Base-by-base conservation (phyloP, 2,797 vertebrate species). In the Clamator glandarius region DNA sequence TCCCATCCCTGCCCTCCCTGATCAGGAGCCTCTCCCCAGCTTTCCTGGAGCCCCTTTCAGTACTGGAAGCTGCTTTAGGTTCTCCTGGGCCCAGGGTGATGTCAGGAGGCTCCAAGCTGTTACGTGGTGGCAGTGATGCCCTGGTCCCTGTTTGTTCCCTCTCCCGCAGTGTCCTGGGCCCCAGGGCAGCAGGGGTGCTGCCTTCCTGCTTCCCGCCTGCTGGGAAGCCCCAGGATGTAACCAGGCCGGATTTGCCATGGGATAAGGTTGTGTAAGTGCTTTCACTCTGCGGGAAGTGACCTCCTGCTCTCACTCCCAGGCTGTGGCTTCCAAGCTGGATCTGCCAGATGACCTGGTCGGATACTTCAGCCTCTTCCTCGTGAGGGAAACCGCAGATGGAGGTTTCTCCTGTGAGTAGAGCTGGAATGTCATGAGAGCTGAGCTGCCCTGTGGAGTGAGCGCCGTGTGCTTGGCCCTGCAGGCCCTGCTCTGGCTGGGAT, bases 361-460 rank as follows among this genome's bases (percentile, higher is more conserved):
- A 62, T 99, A 99, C 95, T 99, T 99, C 97, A 99, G 99, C 92
- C 99, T 99, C 61, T 99, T 99, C 93, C 98, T 99, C 41, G 98
- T 99, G 86, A 98, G 98, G 67, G 98, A 99, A 93, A 98, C 98
- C 48, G 98, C 97, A 86, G 99, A 99, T 3, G 99, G 98, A 87
- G 98, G 98, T 72, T 98, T 99, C 96, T 99, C 99, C 33, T 99
- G 99, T 99, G 96, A 99, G 99, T 48, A 20, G 46, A 48, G 46
- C 46, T 48, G 46, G 46, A 20, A 20, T 21, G 10, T 11, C 29
- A 57, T 1, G 2, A 46, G 44, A 17, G 44, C 44, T n/a, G n/a
- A n/a, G n/a, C 15, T 18, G 42, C 42, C 42, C 16, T 44, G 42
- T 20, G 44, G 44, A 46, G 44, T 44, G 8, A 46, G 44, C 20